Evolutionary conservation across 2,113 vertebrate species (phyloP), one percentile per base, ranked within the genome.

Genomic region (Platysternon megacephalum): DNA sequence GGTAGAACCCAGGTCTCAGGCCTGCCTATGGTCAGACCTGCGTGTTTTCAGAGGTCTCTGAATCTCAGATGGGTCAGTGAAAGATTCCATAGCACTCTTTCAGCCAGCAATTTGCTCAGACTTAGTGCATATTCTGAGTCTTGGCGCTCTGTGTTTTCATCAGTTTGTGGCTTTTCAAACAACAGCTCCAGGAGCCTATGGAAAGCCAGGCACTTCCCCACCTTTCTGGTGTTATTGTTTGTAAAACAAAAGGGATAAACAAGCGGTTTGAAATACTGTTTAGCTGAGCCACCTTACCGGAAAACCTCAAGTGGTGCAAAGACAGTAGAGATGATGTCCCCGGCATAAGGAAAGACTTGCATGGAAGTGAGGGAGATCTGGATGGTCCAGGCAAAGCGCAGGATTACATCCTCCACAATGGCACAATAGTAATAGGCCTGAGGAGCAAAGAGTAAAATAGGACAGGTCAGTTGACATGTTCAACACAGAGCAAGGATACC

Each of bases 351-450:
- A 52, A 98, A 98, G 82, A 95, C 91, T 32, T 98, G 98, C 94
- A 98, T 98, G 90, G 98, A 98, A 78, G 98, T 99, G 94, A 99
- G 97, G 68, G 99, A 99, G 97, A 99, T 98, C 97, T 99, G 99
- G 97, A 99, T 98, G 68, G 99, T 99, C 99, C 99, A 99, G 83
- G 99, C 99, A 85, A 99, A 99, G 93, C 99, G 99, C 95, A 99
- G 98, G 94, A 99, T 99, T 92, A 99, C 99, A 1, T 99, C 99
- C 93, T 99, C 99, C 85, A 99, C 94, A 65, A 99, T 99, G 96
- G 99, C 99, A 97, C 99, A 99, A 90, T 99, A 99, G 98, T 99
- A 99, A 97, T 99, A 99, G n/a, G 99, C 99, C 99, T 99, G 96
- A 82, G 87, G 85, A 93, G 85, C 35, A 96, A 81, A 44, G 55